Base-by-base conservation (phyloP, 2,797 vertebrate genomes). In the Benthosema pterotum region DNA sequence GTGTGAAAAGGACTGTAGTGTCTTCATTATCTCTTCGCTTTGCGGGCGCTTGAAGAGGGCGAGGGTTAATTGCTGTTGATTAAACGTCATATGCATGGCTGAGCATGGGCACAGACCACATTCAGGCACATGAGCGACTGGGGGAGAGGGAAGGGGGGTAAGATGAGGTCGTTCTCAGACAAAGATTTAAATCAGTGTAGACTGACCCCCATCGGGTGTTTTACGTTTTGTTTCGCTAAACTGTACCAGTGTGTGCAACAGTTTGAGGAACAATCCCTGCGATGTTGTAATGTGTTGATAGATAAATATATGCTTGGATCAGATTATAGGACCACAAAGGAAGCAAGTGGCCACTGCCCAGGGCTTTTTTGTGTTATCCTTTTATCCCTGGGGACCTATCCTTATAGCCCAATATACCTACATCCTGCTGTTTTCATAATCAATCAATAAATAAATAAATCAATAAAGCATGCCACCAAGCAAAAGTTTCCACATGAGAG, bases 1-100 rank as follows among this genome's bases (percentile, higher is more conserved):
- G 61, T 76, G 74, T 75, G 69, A 60, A 60, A 57, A 68, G 58
- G 43, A 14, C 54, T 2, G 52, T 52, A 52, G 73, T 57, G 82
- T 82, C 82, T 85, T 83, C 75, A 79, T 88, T 81, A 86, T 89
- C 80, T 80, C 72, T 17, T 13, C 46, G 77, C 66, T 25, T 17
- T 2, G 19, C 14, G 38, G 38, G 71, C 78, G 64, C 19, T 32
- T 75, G 76, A 71, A 66, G 42, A 57, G 70, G 71, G 81, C 73
- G 63, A 46, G 75, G 79, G 85, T 88, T 88, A 88, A 90, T 87
- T 83, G 80, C 70, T 72, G 74, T 76, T 88, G 80, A 90, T 89
- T 88, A 82, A 75, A 83, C 73, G 67, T 82, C 82, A 71, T 46
- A 15, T 46, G 59, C 78, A 71, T 74, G 80, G 75, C 67, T 80